Base-by-base conservation (phyloP, 2,888 invertebrate species). In the Trichogramma dendrolimi region DNA sequence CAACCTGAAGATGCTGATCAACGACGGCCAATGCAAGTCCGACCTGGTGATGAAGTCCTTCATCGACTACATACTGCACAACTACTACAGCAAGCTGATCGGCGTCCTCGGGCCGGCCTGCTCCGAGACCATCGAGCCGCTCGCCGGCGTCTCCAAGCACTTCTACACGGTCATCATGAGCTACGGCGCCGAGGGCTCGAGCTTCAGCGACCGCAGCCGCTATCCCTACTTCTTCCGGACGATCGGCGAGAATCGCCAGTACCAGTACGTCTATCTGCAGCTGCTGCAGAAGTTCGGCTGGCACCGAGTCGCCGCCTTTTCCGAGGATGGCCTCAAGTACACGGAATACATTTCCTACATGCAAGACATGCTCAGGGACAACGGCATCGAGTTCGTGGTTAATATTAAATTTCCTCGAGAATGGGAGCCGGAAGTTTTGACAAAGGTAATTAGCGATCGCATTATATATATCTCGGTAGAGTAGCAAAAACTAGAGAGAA, bases 181-280 rank as follows among this genome's bases (percentile, higher is more conserved):
- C 55, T 92, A 91, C 75, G 87, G 89, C 63, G 91, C 91, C 0
- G 91, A 91, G 75, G 90, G 90, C 0, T 85, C 88, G 2, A 85
- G 85, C 50, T 88, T 90, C 71, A 84, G 85, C 1, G 86, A 90
- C 75, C 81, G 88, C 27, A 78, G 80, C 4, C 86, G 85, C 64
- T 91, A 90, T 78, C 90, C 91, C 0, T 89, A 87, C 73, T 91
- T 92, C 78, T 91, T 90, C 75, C 79, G 91, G 7, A 92, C 91
- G 0, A 89, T 91, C 62, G 91, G 90, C 2, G 89, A 90, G 71
- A 89, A 90, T 73, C 85, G 84, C 57, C 87, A 89, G 71, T 88
- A 87, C 74, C 85, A 84, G 80, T 78, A 81, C 61, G 89, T 89
- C 0, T 91, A 90, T 69, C 79, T 86, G 56, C 77, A 83, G 62